Evolutionary conservation across 2,797 vertebrate species (phyloP), one percentile per base, ranked within the genome.

Genomic region (Urocyon cinereoargenteus): DNA sequence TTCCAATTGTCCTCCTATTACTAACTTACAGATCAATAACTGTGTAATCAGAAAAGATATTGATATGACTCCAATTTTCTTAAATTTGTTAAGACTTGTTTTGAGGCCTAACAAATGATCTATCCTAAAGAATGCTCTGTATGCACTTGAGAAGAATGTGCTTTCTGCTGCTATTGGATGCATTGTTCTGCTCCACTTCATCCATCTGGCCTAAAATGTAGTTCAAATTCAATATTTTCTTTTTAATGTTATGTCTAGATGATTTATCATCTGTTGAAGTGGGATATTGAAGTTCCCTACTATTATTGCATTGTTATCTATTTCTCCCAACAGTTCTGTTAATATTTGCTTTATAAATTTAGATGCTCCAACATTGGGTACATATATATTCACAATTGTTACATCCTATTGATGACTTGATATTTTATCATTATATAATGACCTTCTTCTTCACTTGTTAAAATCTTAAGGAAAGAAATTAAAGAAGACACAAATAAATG

Each of bases 401-500:
- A 82, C 49, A 57, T 9, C 11, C 18, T 77, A 14, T 61, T 83
- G 59, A 88, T 92, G 11, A 66, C 51, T 61, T 31, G 7, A 19
- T 6, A 4, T 3, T 75, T 53, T 59, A 66, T 83, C 19, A 84
- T 75, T 77, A 59, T 40, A n/a, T 59, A 92, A 83, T 59, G 26
- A 53, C 13, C 36, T 40, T 78, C 13, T 92, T 77, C 59, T 21
- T 51, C 51, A 83, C 31, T 81, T 61, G 16, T 77, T 84, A 61
- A 92, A 75, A 31, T 21, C 9, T 61, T 53, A 53, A 34, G 51
- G 36, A 68, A 82, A 77, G 19, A 59, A 88, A 77, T n/a, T 61
- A 55, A 51, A 61, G 53, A 90, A 85, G 86, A 92, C 45, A 68
- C 11, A 82, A 83, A 92, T 92, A 51, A 68, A n/a, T 34, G n/a